Conservation (phyloP, 30 jellyfish, hydroid and myxozoan genomes). For the Aurelia aurita region DNA sequence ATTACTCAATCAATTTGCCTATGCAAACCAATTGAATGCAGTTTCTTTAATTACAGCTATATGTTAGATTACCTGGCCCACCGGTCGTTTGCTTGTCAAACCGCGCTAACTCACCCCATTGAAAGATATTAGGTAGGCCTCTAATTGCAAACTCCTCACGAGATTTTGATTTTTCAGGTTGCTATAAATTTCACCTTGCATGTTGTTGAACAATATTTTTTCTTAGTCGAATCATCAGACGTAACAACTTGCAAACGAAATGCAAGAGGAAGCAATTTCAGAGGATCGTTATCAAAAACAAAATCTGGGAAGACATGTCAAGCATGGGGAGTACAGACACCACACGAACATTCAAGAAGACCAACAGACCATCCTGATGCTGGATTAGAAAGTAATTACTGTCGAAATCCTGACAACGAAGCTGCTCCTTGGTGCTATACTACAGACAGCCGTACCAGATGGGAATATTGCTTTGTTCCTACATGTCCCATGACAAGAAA, state of each 20-base stretch:
- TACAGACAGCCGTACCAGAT: neutral
- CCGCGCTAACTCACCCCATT: too few species aligned
- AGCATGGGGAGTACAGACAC: slow-evolving; percentile 17
- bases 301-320: slow-evolving; percentile 19
- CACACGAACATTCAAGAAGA: neutral
- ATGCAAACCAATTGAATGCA: too few species aligned
- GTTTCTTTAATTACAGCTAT: too few species aligned
- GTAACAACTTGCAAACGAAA: neutral
- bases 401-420: slow-evolving; percentile 14
- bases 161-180: too few species aligned
- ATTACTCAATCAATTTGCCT: too few species aligned
- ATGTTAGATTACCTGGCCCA: too few species aligned
- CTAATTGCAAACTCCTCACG: too few species aligned
- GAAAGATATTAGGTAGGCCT: too few species aligned
- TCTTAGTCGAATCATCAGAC: neutral
- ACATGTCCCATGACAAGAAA: neutral
- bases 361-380: slow-evolving; percentile 4
- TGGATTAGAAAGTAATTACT: neutral
- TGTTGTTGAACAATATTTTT: neutral
- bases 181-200: too few species aligned
- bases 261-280: neutral
- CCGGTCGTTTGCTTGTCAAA: too few species aligned
- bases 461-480: slow-evolving; percentile 4
- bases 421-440: slow-evolving; percentile 31
- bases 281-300: slow-evolving; percentile 7